Evolutionary conservation across 2,888 invertebrate species (phyloP), one percentile per base, ranked within the genome.

Genomic region (Epinotia nisella): DNA sequence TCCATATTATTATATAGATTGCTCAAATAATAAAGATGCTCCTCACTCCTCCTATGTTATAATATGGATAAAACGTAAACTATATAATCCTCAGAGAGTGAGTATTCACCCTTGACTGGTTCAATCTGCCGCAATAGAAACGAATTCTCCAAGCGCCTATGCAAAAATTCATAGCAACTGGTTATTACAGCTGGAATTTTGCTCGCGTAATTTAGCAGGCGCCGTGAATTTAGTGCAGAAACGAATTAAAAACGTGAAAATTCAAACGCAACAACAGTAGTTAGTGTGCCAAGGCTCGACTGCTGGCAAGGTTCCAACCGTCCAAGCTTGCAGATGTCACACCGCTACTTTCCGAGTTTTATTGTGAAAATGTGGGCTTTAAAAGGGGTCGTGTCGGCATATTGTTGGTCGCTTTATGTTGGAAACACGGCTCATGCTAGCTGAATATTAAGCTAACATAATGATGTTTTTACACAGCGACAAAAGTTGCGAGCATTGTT

Each of bases 231-330:
- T 53, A 58, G 39, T 39, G 59, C 35, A 41, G 62, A 24, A 51
- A 49, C n/a, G 41, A 29, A 70, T n/a, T 68, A 56, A 35, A 64
- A 45, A 24, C 41, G n/a, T 35, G n/a, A 53, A 17, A 35, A 35
- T 55, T 56, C 17, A 53, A 59, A 66, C 66, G 60, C 41, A 55
- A 61, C 35, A 35, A 11, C 24, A 1, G 35, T 65, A 72, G 35
- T 67, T 64, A 71, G 45, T 72, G 66, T 55, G 67, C 71, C 71
- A 72, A 72, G 71, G 71, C 71, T 60, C 5, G 62, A 58, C 9
- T 5, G 55, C 53, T 72, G 71, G 71, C 67, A 29, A 7, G 10
- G 11, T 10, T 60, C 69, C 69, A 69, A 39, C 17, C 45, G 64
- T 41, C 66, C 66, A 66, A 24, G 49, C 41, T 13, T 13, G n/a